Evolutionary conservation across 2,888 invertebrate genomes (phyloP).

Genomic region (Eupithecia subumbrata): DNA sequence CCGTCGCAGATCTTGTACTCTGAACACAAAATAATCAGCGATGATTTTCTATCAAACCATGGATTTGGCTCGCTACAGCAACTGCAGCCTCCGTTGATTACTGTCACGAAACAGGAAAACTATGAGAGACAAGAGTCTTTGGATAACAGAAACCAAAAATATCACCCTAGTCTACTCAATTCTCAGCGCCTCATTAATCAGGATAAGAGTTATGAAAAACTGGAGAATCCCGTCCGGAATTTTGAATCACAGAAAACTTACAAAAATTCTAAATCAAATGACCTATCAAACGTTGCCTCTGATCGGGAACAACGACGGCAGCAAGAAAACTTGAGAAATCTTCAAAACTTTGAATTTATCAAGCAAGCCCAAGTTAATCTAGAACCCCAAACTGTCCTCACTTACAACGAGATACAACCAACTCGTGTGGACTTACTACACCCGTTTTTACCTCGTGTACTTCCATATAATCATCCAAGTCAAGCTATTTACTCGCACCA

Average conservation of each 20-base stretch:
- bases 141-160: background rate
- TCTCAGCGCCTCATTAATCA: background rate
- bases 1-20: slow-evolving; percentile 69
- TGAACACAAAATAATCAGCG: slow-evolving; percentile 61
- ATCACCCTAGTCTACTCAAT: background rate
- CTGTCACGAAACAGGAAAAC: slow-evolving; percentile 16
- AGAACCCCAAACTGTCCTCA: background rate
- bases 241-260: slow-evolving; percentile 14
- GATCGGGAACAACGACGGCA: background rate
- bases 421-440: background rate
- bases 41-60: slow-evolving; percentile 35
- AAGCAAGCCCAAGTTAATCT: slow-evolving; percentile 1
- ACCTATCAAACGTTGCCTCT: background rate
- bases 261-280: background rate
- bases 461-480: slow-evolving; percentile 14
- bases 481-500: slow-evolving; percentile 33
- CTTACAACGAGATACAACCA: slow-evolving; percentile 8
- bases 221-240: slow-evolving; percentile 5
- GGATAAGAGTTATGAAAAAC: background rate
- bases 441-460: background rate
- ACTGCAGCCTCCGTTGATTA: background rate
- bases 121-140: slow-evolving; percentile 20
- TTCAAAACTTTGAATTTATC: slow-evolving; percentile 18
- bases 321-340: slow-evolving; percentile 23
- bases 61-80: slow-evolving; percentile 13